Evolutionary conservation across 2,888 invertebrate genomes (phyloP), one percentile per base, ranked within the genome.

Genomic region (Heteromurus nitidus): DNA sequence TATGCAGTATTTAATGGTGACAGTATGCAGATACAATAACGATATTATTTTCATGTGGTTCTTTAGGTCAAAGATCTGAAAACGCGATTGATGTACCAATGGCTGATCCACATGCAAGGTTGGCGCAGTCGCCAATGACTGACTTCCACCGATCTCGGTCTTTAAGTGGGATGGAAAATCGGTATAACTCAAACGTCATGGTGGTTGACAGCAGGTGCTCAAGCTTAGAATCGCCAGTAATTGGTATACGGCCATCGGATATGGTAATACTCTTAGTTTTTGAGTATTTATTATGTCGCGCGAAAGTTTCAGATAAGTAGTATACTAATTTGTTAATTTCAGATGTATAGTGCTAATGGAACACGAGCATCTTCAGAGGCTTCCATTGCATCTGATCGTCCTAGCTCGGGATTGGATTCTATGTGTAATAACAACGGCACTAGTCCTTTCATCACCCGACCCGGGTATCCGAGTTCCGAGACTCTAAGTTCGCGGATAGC

Each of bases 281-380:
- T 62, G 31, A 62, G 30, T 28, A 36, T 16, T 18, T 42, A 24
- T 62, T 28, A 11, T 42, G n/a, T n/a, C n/a, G n/a, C n/a, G n/a
- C n/a, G n/a, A n/a, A n/a, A n/a, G n/a, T 36, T 65, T 36, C 44
- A 42, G n/a, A n/a, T n/a, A n/a, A n/a, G n/a, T n/a, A n/a, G 28
- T 58, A 9, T 24, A 36, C 31, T 50, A 36, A 47, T 30, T n/a
- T 65, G 22, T 75, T 44, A 1, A 20, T 36, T 44, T n/a, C 28
- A 81, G 81, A 50, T 55, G 24, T 81, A 69, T 58, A 75, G 81
- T 55, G 75, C 75, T 64, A 81, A 70, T 28, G 75, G 75, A 7
- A 81, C 81, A n/a, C 50, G 81, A n/a, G 70, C 81, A 42, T 81
- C 81, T 1, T 81, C 81, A 18, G 81, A 81, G 55, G 74, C 81